These are phyloP conservation scores for Diploptera punctata DNA, from an alignment of 2,888 invertebrate genomes.

Conservation along the genomic window DNA sequence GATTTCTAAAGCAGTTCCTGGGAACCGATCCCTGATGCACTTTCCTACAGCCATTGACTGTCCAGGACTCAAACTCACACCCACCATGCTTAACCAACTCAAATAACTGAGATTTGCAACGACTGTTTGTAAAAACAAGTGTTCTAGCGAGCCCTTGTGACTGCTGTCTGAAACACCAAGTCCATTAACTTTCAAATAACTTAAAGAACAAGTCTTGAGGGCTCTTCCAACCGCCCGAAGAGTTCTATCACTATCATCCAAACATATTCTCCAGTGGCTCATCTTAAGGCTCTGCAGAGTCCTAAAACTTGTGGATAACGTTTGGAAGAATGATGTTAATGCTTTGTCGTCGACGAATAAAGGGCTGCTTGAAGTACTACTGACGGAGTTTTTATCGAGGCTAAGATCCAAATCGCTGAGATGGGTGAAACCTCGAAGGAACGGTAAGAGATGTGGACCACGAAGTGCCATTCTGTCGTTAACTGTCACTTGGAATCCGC, in stretches of 20 bases:
- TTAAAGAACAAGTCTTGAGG: slow-evolving; percentile 53
- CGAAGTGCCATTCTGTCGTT: slow-evolving; percentile 57
- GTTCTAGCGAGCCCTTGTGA: slow-evolving; percentile 53
- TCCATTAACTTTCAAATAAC: slow-evolving; percentile 53
- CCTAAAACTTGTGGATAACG: slow-evolving; percentile 56
- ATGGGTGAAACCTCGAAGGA: slow-evolving; percentile 58
- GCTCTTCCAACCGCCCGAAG: slow-evolving; percentile 53
- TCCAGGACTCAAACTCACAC: slow-evolving; percentile 51
- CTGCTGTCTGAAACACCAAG: slow-evolving; percentile 53
- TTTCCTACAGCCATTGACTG: slow-evolving; percentile 53
- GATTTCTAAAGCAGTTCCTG: slow-evolving; percentile 52
- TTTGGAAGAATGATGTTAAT: slow-evolving; percentile 57
- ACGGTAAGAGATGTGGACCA: slow-evolving; percentile 58
- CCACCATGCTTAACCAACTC: slow-evolving; percentile 54
- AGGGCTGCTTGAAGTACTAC: slow-evolving; percentile 50
- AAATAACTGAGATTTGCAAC: slow-evolving; percentile 52
- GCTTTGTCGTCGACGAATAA: slow-evolving; percentile 59
- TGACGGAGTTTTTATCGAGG: slow-evolving; percentile 57
- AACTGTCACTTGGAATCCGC: slow-evolving; percentile 59
- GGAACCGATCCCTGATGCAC: slow-evolving; percentile 53
- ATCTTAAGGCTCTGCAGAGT: slow-evolving; percentile 54
- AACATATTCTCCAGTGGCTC: slow-evolving; percentile 51
- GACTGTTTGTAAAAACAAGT: slow-evolving; percentile 51
- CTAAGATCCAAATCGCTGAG: slow-evolving; percentile 60
- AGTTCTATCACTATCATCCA: slow-evolving; percentile 52